Conservation (phyloP, 1,140 invertebrate genomes). For the Hermetia illucens region DNA sequence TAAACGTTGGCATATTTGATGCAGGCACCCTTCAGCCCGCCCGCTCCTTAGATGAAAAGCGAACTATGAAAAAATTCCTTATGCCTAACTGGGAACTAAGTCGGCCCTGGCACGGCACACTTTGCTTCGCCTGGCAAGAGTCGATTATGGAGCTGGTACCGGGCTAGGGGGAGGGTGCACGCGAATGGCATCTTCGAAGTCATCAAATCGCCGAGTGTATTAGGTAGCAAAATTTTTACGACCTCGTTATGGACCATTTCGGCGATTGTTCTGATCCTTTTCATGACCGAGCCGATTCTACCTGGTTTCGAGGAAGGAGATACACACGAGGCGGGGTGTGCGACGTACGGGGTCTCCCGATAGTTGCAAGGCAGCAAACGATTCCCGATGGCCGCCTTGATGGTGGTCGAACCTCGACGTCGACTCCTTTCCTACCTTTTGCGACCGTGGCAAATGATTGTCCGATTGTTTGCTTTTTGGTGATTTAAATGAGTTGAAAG, state of each 20-base stretch:
- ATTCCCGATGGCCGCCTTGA: slow-evolving; percentile 14
- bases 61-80: too few relatives aligned
- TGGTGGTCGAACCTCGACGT: slow-evolving; percentile 4
- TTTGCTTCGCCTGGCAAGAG: too few relatives aligned
- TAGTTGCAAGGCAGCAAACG: slow-evolving; percentile 12
- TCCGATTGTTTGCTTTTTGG: not conserved
- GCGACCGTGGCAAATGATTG: not conserved
- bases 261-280: slow-evolving; percentile 33
- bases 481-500: not conserved
- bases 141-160: too few relatives aligned
- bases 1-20: too few relatives aligned
- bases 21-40: too few relatives aligned
- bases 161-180: not conserved
- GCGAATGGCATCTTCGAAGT: not conserved
- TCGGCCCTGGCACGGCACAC: too few relatives aligned
- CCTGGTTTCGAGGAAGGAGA: slow-evolving; percentile 10
- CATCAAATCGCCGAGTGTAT: slow-evolving; percentile 28
- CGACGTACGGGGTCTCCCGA: too few relatives aligned
- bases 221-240: slow-evolving; percentile 33
- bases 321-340: too few relatives aligned
- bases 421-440: not conserved
- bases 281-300: slow-evolving; percentile 30
- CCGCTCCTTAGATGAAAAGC: too few relatives aligned
- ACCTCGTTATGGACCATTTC: slow-evolving; percentile 33
- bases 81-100: too few relatives aligned